Base-by-base conservation (phyloP, 53 echinoderm and acorn worm species). In the Paracentrotus lividus region DNA sequence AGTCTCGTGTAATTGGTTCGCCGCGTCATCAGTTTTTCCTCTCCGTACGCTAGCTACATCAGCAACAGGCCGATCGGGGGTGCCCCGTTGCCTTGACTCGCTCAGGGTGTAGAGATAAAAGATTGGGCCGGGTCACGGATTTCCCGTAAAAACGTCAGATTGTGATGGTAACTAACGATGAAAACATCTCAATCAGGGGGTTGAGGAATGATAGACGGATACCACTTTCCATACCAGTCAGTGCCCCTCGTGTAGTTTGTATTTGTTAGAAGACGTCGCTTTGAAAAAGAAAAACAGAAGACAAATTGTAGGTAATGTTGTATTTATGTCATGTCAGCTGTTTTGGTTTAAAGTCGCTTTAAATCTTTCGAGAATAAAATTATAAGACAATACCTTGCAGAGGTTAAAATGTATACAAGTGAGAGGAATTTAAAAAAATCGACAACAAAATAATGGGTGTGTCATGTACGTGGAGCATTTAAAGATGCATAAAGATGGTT, bases 21-120 rank as follows among this genome's bases (percentile, higher is more conserved):
- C 92, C 56, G 92, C 77, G 92, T 92, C 92, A 92, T 92, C 92
- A 92, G 55, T 92, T 92, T 92, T 92, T 92, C 56, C 86, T 86
- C 57, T 56, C 56, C 45, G 54, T 49, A 42, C 91, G 72, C 56
- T 44, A 8, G 92, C 92, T 92, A 77, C 36, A 92, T 92, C 92
- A 92, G 92, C 92, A 78, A 51, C 81, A 81, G 47, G 92, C 92
- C 33, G 49, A 53, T 21, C 10, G 69, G 18, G 42, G 24, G 42
- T 32, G 64, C 61, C 89, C 38, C 40, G 89, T 89, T 45, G 57
- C 89, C 89, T 89, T 89, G 89, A 61, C 58, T 55, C 56, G 23
- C 27, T 29, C n/a, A n/a, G n/a, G n/a, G 57, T 52, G 31, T 16
- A 9, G 54, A 40, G 38, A 53, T 18, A 44, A 42, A 59, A 64